A percentile compares a stretch with the other conserved stretches of the same genome.
Evolutionary conservation across 92 coral and sea anemone species (phyloP).

Genomic region (Paragorgia papillata): DNA sequence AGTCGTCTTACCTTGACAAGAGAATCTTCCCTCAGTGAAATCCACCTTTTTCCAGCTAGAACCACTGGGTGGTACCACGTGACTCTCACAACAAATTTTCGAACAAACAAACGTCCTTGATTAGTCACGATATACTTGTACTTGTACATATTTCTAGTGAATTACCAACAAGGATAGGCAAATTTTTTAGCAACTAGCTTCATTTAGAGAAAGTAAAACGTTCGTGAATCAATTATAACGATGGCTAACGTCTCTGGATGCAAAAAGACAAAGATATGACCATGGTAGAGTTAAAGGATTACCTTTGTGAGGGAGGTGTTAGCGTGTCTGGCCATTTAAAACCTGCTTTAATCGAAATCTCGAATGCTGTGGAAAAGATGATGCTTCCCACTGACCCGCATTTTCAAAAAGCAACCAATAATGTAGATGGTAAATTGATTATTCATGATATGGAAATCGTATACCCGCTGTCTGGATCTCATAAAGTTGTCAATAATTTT

Average conservation of each 20-base stretch:
- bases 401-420: conserved; percentile 20
- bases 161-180: too few species aligned
- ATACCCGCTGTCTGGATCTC: conserved; percentile 13
- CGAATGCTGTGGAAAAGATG: conserved; percentile 42
- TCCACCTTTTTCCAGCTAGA: too few species aligned
- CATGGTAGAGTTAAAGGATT: conserved; percentile 10
- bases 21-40: too few species aligned
- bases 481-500: neutral
- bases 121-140: too few species aligned
- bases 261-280: conserved; percentile 10
- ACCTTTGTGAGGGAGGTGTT: conserved; percentile 44
- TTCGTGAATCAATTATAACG: neutral
- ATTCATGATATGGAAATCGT: conserved; percentile 54
- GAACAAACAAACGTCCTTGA: too few species aligned
- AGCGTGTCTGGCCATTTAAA: conserved; percentile 35
- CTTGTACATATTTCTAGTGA: too few species aligned
- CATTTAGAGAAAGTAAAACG: too few species aligned
- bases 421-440: conserved; percentile 10
- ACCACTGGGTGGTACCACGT: too few species aligned
- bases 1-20: too few species aligned
- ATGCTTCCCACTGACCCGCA: conserved; percentile 41
- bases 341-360: conserved; percentile 41
- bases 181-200: too few species aligned
- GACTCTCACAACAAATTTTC: too few species aligned
- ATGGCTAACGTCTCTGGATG: neutral